Evolutionary conservation across 2,797 vertebrate genomes (phyloP).

Genomic region (Peromyscus melanophrys): DNA sequence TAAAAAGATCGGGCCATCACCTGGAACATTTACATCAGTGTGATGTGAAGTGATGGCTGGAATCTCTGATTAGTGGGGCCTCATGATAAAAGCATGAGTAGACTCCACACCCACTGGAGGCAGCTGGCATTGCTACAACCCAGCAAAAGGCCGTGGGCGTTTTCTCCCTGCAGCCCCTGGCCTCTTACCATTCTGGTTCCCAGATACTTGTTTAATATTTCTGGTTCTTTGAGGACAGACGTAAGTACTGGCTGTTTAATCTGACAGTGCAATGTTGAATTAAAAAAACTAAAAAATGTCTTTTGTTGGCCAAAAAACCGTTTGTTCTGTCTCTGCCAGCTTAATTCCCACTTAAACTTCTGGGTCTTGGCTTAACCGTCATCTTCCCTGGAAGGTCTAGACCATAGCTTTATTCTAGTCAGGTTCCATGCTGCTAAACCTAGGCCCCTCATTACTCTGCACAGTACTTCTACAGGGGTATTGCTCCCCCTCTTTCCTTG

Average conservation of each 20-base stretch:
- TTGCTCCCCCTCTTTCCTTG: background rate
- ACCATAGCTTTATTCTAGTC: background rate
- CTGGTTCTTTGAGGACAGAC: slow-evolving; percentile 30
- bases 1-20: slow-evolving; percentile 45
- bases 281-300: background rate
- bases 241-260: slow-evolving; percentile 8
- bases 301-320: background rate
- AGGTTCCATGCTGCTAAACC: background rate
- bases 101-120: background rate
- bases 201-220: background rate
- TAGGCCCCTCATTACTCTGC: background rate
- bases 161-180: background rate
- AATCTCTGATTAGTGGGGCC: slow-evolving; percentile 58
- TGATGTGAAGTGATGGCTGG: slow-evolving; percentile 73
- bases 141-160: background rate
- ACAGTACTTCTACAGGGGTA: background rate
- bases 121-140: background rate
- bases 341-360: slow-evolving; percentile 3
- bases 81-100: background rate
- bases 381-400: background rate
- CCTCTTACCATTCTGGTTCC: slow-evolving; percentile 18
- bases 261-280: background rate
- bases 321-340: background rate
- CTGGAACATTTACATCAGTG: slow-evolving; percentile 53
- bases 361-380: background rate